Base-by-base conservation (phyloP, 2,797 vertebrate genomes). In the Podarcis siculus region DNA sequence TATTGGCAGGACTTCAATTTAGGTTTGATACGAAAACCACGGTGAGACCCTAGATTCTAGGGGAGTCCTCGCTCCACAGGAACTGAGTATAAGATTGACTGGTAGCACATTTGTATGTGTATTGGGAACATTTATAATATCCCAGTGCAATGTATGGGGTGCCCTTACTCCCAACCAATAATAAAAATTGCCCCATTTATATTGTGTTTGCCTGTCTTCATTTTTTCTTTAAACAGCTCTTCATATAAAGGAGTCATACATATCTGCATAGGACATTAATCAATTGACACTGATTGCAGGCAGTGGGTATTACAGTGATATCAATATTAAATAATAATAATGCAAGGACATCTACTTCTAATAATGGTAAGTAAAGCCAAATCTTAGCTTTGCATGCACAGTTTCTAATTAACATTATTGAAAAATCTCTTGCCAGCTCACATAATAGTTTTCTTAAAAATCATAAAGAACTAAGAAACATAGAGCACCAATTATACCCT, bases 391-490 rank as follows among this genome's bases (percentile, higher is more conserved):
- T 72, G 90, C 66, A 80, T 87, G 85, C 45, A 85, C 8, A 27
- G 35, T 85, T 89, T 81, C 78, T 88, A 89, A 92, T 45, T 86
- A 91, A 89, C 17, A 81, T 82, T 84, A 88, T 19, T 90, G 45
- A 81, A 8, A 49, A 84, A 19, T 8, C 39, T 88, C 89, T 91
- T 93, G 88, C 90, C 91, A 90, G 89, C 78, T 92, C 86, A 89
- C 88, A 92, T 25, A 85, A 19, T 19, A 78, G 83, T 86, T 42
- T 77, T 85, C 42, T 90, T 95, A 75, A 90, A 91, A 21, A 1
- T 90, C 8, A 89, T 5, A 64, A 58, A 21, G 8, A 42, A 67
- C 58, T 93, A 95, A 88, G 82, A 69, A 78, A 89, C 55, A 86
- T 32, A 92, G 89, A 89, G 81, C 49, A 61, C 73, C n/a, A 90